Evolutionary conservation across 2,797 vertebrate genomes (phyloP), one percentile per base, ranked within the genome.

Genomic region (Danio jaintianensis): DNA sequence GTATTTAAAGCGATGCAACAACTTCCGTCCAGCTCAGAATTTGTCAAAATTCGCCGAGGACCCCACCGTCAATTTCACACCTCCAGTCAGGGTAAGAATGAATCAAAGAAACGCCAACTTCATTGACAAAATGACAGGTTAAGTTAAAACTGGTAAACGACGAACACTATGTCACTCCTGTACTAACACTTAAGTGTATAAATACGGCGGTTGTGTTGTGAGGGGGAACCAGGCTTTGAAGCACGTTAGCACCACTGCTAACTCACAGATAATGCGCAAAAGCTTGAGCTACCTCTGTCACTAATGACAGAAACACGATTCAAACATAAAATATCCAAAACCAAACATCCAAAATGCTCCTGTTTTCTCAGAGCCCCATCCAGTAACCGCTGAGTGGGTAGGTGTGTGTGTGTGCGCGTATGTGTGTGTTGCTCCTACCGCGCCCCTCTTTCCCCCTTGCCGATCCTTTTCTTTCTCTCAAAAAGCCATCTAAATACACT

Each of bases 391-490:
- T 80, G 48, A 40, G 38, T 79, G 61, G 5, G 47, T 71, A 15
- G 13, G 53, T 53, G 18, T 62, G 64, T 22, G 42, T 40, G 22
- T 36, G 52, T 64, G 68, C 53, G 45, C 50, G 66, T 69, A 20
- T 64, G 64, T 78, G 74, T 81, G 70, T 85, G 76, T 78, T 62
- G 83, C 63, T 82, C 80, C 73, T 78, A 85, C 88, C 93, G 91
- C 93, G 89, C 93, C 93, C 91, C 91, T 92, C 89, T 87, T 82
- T 88, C 84, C 81, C 75, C 85, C 79, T 79, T 83, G 69, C 85
- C 81, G 85, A 83, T 77, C 68, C 82, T 79, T 75, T 75, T 76
- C 70, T 68, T 77, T 13, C 38, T 82, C 22, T 75, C 38, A 5
- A 12, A 20, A 72, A 6, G 38, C 48, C 42, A 47, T 83, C 79